A percentile compares a stretch with the other conserved stretches of the same genome.
phyloP scores from a whole-genome alignment of 2,797 vertebrate genomes.

The Characodon lateralis region DNA sequence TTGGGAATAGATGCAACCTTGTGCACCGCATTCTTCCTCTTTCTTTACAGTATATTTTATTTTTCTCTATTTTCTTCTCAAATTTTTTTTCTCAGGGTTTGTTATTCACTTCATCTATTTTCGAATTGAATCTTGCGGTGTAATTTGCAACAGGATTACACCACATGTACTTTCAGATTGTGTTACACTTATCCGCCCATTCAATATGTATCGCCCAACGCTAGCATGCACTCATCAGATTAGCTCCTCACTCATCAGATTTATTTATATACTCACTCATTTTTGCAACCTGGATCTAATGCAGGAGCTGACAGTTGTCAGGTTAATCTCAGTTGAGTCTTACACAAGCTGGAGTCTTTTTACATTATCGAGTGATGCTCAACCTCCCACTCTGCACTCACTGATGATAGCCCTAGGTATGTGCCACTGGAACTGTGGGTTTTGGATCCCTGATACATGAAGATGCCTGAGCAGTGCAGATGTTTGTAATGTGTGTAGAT shows the following conservation, averaged over 20 bases:
- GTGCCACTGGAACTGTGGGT: conserved; percentile 20
- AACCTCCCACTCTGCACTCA: conserved; percentile 64
- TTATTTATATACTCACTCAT: conserved; percentile 68
- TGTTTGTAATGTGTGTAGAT: conserved; percentile 18
- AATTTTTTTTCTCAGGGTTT: conserved; percentile 8
- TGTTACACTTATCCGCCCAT: conserved; percentile 46
- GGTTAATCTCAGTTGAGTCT: conserved; percentile 79
- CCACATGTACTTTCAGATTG: conserved; percentile 51
- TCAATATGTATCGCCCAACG: conserved; percentile 31
- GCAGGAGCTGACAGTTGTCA: conserved; percentile 74
- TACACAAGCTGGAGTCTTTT: conserved; percentile 74
- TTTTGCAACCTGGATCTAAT: conserved; percentile 60
- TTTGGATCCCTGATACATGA: conserved; percentile 42
- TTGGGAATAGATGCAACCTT: conserved; percentile 57
- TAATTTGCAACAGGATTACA: conserved; percentile 59
- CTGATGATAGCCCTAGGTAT: conserved; percentile 48
- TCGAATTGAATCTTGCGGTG: conserved; percentile 29
- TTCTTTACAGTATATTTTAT: conserved; percentile 33
- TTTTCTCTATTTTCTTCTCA: background rate
- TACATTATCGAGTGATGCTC: conserved; percentile 64
- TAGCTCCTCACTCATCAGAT: conserved; percentile 66
- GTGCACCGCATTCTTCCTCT: conserved; percentile 21
- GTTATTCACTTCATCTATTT: conserved; percentile 54
- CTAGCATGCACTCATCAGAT: conserved; percentile 59
- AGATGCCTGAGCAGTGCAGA: conserved; percentile 16